Evolutionary conservation across 2,113 vertebrate genomes (phyloP).

Genomic region (Aegotheles bennettii): DNA sequence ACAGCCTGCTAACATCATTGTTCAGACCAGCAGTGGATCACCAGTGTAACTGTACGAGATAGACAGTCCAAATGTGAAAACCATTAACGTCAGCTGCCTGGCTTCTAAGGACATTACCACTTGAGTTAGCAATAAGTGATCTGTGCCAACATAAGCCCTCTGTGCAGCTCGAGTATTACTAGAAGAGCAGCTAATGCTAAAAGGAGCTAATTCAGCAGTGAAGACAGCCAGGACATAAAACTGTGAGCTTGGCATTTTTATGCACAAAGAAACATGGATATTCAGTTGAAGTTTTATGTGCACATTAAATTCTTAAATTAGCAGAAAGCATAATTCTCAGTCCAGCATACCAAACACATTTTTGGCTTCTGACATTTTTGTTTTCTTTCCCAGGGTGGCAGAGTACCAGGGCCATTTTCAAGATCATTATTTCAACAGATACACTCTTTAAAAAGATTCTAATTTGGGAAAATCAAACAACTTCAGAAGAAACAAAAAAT

Average conservation of each 20-base stretch:
- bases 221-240: slow-evolving; percentile 32
- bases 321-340: not conserved
- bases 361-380: not conserved
- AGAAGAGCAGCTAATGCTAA: not conserved
- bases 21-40: not conserved
- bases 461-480: not conserved
- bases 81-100: not conserved
- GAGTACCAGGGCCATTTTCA: not conserved
- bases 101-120: not conserved
- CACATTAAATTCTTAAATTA: not conserved
- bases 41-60: not conserved
- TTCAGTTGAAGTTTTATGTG: not conserved
- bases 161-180: not conserved
- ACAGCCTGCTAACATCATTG: not conserved
- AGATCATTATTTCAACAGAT: not conserved
- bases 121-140: not conserved
- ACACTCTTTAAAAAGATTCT: not conserved
- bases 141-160: not conserved
- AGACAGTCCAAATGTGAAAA: not conserved
- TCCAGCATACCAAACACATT: not conserved
- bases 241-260: not conserved
- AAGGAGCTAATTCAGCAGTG: not conserved
- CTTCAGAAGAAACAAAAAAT: not conserved
- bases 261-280: not conserved
- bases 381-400: not conserved